These are phyloP conservation scores for Euthynnus affinis DNA, from an alignment of 2,797 vertebrate species.

Conservation along the genomic window DNA sequence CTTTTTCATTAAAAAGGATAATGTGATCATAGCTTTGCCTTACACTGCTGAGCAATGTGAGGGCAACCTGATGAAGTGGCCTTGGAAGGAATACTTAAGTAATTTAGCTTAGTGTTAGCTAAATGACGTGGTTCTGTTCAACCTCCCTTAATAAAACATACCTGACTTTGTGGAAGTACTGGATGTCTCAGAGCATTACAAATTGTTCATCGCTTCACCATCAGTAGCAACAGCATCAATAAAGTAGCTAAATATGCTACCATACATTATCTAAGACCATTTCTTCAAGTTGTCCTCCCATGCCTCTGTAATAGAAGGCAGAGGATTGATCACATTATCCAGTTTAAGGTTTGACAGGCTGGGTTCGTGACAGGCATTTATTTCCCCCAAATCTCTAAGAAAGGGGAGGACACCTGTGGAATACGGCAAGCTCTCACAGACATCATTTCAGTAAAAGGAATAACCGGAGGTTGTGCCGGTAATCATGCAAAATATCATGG, in stretches of 20 bases:
- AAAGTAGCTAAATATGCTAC: too few relatives aligned
- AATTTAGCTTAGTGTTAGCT: not conserved
- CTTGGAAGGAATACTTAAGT: not conserved
- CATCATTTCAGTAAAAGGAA: not conserved
- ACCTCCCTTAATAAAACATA: not conserved
- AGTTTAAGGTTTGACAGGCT: not conserved
- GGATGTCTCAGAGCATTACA: not conserved
- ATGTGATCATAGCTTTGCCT: not conserved
- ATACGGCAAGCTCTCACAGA: not conserved
- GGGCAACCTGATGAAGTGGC: not conserved
- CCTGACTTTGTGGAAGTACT: not conserved
- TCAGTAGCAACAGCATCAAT: not conserved
- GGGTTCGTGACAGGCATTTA: not conserved
- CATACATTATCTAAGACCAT: not conserved
- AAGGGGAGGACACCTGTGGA: not conserved
- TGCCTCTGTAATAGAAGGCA: not conserved
- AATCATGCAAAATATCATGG: not conserved
- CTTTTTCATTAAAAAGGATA: conserved; percentile 1
- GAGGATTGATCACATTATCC: not conserved
- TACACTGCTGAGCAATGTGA: not conserved
- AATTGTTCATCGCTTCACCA: not conserved
- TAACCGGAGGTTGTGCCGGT: not conserved
- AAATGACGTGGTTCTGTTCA: not conserved
- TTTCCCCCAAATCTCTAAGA: not conserved
- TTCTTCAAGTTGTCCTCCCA: not conserved